A percentile compares a stretch with the other conserved stretches of the same genome.
These are phyloP conservation scores for Eremobia ochroleuca DNA, from an alignment of 2,888 invertebrate species.

Conservation along the genomic window DNA sequence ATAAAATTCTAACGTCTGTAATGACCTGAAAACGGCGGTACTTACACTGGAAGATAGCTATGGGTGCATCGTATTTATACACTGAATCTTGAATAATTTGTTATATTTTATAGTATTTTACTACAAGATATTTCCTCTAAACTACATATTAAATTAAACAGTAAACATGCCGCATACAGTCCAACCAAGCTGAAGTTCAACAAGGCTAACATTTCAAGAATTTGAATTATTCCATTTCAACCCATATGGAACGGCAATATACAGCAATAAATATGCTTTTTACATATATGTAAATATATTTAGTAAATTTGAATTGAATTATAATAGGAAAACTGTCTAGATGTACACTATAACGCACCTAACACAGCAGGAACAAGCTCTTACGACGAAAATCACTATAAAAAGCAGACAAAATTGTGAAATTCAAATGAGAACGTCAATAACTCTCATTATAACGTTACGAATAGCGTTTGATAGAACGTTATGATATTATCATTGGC, in stretches of 20 bases:
- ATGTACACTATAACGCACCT: conserved; percentile 54
- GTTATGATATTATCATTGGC: conserved; percentile 60
- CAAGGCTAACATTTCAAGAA: conserved; percentile 44
- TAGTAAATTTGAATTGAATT: conserved; percentile 60
- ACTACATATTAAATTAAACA: conserved; percentile 35
- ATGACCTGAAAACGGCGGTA: conserved; percentile 40
- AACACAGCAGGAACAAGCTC: conserved; percentile 59
- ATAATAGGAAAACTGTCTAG: conserved; percentile 59
- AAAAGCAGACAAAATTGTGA: conserved; percentile 40
- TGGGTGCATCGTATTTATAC: conserved; percentile 3
- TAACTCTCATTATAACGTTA: conserved; percentile 47
- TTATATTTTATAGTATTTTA: background rate
- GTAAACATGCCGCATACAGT: conserved; percentile 21
- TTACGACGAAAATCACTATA: conserved; percentile 51
- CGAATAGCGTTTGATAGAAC: conserved; percentile 41
- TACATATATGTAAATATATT: conserved; percentile 52
- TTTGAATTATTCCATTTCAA: conserved; percentile 58
- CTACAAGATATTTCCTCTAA: conserved; percentile 8
- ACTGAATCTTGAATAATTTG: background rate
- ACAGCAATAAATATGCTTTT: conserved; percentile 56
- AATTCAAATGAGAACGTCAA: conserved; percentile 48
- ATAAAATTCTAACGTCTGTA: conserved; percentile 49
- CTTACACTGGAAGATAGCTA: background rate
- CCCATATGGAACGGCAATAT: conserved; percentile 31
- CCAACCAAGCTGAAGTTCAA: conserved; percentile 23